These are phyloP conservation scores for Sparidentex hasta DNA, from an alignment of 2,797 vertebrate genomes.

Conservation along the genomic window DNA sequence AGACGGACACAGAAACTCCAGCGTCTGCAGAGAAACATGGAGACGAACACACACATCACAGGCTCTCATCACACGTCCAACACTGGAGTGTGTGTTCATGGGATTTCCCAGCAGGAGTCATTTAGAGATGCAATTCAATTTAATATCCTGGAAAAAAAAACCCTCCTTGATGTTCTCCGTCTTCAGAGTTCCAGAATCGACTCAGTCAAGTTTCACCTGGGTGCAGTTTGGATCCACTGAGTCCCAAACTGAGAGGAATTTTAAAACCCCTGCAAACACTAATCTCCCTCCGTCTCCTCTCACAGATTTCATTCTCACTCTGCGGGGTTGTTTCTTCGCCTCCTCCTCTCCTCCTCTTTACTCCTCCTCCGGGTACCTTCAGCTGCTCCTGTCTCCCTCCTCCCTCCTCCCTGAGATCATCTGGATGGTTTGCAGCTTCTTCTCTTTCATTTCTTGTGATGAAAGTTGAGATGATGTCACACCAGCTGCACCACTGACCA, in stretches of 20 bases:
- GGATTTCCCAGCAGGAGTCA: conserved; percentile 24
- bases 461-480: too few species aligned
- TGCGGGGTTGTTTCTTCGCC: not conserved
- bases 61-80: not conserved
- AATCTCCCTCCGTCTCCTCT: not conserved
- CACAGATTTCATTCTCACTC: not conserved
- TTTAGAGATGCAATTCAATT: conserved; percentile 20
- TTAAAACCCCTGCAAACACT: not conserved
- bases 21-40: not conserved
- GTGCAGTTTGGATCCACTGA: conserved; percentile 5
- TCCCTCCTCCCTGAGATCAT: too few species aligned
- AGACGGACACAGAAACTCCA: too few species aligned
- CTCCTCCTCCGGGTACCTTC: not conserved
- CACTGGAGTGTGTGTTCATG: not conserved
- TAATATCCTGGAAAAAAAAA: conserved; percentile 11
- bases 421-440: not conserved
- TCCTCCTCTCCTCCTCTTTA: not conserved
- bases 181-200: conserved; percentile 6
- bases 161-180: not conserved
- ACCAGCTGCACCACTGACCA: too few species aligned
- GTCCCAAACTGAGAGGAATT: not conserved
- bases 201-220: conserved; percentile 2
- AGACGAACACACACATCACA: not conserved
- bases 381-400: not conserved
- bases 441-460: too few species aligned